Evolutionary conservation across 2,113 vertebrate genomes (phyloP).

Genomic region (Ammodytes dubius): DNA sequence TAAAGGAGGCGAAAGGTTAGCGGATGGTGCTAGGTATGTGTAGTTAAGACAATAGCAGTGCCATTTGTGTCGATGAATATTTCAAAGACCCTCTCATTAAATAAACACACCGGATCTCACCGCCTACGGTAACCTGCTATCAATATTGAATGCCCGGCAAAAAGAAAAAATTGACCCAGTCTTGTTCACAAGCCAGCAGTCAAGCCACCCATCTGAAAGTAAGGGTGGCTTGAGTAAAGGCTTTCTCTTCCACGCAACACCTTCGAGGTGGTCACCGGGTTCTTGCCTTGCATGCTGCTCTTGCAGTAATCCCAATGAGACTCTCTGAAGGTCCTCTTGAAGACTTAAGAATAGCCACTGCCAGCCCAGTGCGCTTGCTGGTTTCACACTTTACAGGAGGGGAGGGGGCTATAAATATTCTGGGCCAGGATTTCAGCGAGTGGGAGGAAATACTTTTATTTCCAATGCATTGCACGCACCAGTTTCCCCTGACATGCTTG

Average conservation of each 20-base stretch:
- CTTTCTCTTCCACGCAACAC: conserved; percentile 41
- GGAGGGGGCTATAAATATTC: conserved; percentile 38
- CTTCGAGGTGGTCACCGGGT: conserved; percentile 60
- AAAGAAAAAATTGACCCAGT: conserved; percentile 45
- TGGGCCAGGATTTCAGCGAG: conserved; percentile 26
- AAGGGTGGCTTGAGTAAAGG: too few relatives aligned
- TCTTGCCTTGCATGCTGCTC: conserved; percentile 33
- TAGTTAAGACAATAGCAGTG: conserved; percentile 49
- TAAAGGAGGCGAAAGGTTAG: conserved; percentile 32
- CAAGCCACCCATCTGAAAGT: conserved; percentile 27
- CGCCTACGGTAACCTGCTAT: conserved; percentile 67
- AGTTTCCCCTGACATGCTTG: conserved; percentile 25
- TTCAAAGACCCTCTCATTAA: conserved; percentile 79
- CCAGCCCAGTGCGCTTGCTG: conserved; percentile 37
- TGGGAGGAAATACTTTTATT: conserved; percentile 46
- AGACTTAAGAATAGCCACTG: conserved; percentile 44
- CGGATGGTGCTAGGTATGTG: conserved; percentile 23
- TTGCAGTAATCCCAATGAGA: conserved; percentile 41
- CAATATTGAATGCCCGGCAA: conserved; percentile 67
- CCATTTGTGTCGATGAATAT: conserved; percentile 79
- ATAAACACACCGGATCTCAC: conserved; percentile 73
- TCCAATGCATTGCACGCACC: conserved; percentile 34
- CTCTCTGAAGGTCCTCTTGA: conserved; percentile 23
- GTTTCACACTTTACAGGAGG: conserved; percentile 29
- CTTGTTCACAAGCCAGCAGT: conserved; percentile 32